phyloP scores from a whole-genome alignment of 2,888 invertebrate species.

The Volucella inflata region DNA sequence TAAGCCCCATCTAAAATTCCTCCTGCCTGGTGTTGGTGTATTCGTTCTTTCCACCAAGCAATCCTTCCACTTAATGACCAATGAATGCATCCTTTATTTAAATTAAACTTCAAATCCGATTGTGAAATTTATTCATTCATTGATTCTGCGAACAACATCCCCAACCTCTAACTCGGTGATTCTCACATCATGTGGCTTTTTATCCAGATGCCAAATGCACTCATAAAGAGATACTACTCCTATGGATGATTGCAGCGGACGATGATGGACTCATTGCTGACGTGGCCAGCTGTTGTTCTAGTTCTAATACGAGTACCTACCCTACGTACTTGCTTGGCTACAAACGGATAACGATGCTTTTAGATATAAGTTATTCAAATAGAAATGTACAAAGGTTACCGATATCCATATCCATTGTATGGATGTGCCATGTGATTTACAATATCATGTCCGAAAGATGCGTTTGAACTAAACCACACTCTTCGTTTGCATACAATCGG shows the following conservation, averaged over 20 bases:
- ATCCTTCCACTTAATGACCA: constrained; percentile 50
- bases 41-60: not conserved
- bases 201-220: constrained; percentile 14
- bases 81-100: constrained; percentile 57
- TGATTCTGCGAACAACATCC: constrained; percentile 44
- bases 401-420: constrained; percentile 30
- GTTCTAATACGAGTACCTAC: constrained; percentile 4
- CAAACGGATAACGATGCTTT: constrained; percentile 29
- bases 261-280: constrained; percentile 34
- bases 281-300: constrained; percentile 41
- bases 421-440: constrained; percentile 23
- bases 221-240: constrained; percentile 29
- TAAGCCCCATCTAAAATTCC: not conserved
- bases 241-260: not conserved
- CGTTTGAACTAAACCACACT: constrained; percentile 19
- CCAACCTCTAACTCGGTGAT: not conserved
- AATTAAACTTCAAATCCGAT: constrained; percentile 66
- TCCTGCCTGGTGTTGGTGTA: not conserved
- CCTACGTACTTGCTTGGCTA: not conserved
- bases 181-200: too few species aligned
- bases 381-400: constrained; percentile 17
- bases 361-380: constrained; percentile 48
- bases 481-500: constrained; percentile 55
- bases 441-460: not conserved
- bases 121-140: constrained; percentile 57